Evolutionary conservation across 37 sponge, comb jelly and placozoan genomes (phyloP), one percentile per base, ranked within the genome.

Genomic region (Eunapius fragilis): DNA sequence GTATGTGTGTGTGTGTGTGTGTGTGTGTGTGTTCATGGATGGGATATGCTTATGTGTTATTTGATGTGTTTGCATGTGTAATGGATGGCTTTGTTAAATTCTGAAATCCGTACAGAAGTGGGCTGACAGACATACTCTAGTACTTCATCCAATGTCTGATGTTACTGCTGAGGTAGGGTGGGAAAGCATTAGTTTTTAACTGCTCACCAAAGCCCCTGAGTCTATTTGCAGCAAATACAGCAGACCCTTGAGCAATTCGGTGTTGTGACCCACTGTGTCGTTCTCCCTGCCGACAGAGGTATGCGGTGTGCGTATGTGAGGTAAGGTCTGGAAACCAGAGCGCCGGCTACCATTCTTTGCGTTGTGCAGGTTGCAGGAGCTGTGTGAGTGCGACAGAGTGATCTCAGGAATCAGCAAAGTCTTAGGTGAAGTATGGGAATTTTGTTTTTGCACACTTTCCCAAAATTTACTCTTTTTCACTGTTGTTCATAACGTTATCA

Each of bases 191-290:
- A 14, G 30, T 4, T 30, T 17, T 31, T 12, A 0, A 14, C 22
- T n/a, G n/a, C 69, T 69, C 30, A 17, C 13, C 71, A 81, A 31
- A n/a, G 25, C 37, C n/a, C n/a, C n/a, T n/a, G 25, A 35, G n/a
- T 70, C 23, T 72, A 12, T 41, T 30, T 28, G 25, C 38, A 86
- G 86, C 79, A 86, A 37, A 5, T 86, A 33, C 49, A 77, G 48
- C 47, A 71, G 25, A 41, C 32, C 38, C 37, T 86, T 2, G 48
- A 71, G 72, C 41, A 79, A 2, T 86, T 86, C 72, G 86, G 86
- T 12, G 32, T 2, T 0, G 33, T 86, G 35, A 41, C 86, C 7
- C 68, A 86, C 72, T 86, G 71, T 25, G 26, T 31, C 0, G 67
- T 85, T 17, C 24, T 77, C 9, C 38, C 67, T 27, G 14, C 49